Evolutionary conservation across 1,140 invertebrate genomes (phyloP).

Genomic region (Stegodyphus mimosarum): DNA sequence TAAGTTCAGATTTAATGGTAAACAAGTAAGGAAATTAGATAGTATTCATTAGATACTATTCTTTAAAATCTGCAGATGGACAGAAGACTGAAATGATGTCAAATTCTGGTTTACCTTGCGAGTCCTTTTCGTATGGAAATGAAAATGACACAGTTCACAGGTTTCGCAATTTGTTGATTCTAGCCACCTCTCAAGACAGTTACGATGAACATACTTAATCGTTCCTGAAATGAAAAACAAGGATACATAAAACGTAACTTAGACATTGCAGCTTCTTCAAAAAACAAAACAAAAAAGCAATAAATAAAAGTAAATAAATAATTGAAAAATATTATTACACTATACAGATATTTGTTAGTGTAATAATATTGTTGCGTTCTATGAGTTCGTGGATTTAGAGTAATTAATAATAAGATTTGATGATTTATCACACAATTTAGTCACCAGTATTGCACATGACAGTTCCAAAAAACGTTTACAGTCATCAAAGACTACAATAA

Average conservation of each 20-base stretch:
- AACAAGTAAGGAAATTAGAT: too few relatives aligned
- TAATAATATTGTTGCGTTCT: not conserved
- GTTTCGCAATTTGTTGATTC: slow-evolving; percentile 71
- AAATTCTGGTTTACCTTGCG: slow-evolving; percentile 19
- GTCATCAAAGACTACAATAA: too few relatives aligned
- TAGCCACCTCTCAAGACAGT: slow-evolving; percentile 78
- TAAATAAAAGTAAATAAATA: not conserved
- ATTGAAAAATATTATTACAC: not conserved
- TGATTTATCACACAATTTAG: too few relatives aligned
- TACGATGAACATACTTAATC: slow-evolving; percentile 75
- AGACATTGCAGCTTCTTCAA: not conserved
- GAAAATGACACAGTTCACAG: slow-evolving; percentile 74
- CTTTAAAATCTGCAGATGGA: too few relatives aligned
- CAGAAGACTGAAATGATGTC: too few relatives aligned
- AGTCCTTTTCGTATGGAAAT: slow-evolving; percentile 66
- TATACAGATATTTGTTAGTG: not conserved
- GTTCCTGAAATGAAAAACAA: slow-evolving; percentile 69
- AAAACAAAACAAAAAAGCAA: too few relatives aligned
- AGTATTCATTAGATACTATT: too few relatives aligned
- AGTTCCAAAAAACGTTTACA: too few relatives aligned
- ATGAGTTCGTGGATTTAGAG: not conserved
- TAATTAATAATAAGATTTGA: too few relatives aligned
- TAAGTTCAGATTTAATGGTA: too few relatives aligned
- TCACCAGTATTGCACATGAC: too few relatives aligned
- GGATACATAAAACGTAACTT: not conserved